These are phyloP conservation scores for Lysandra coridon DNA, from an alignment of 2,888 invertebrate species.

Conservation along the genomic window DNA sequence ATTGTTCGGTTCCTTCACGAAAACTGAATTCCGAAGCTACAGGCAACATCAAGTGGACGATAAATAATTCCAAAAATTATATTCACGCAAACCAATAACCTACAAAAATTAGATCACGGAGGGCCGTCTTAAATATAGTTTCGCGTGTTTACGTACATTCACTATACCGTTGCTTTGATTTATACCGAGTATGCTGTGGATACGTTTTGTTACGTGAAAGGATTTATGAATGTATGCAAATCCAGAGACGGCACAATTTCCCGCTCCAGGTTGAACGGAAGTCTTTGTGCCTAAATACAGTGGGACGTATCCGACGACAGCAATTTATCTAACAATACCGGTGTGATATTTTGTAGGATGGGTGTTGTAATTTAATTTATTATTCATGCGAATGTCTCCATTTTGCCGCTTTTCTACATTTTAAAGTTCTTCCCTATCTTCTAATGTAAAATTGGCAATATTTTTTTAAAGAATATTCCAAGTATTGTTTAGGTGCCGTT, in stretches of 20 bases:
- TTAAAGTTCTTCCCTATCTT: background rate
- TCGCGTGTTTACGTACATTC: constrained; percentile 57
- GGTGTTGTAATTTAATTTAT: background rate
- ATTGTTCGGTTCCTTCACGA: no score
- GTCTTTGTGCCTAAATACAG: constrained; percentile 28
- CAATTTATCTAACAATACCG: constrained; percentile 20
- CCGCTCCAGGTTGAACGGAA: constrained; percentile 34
- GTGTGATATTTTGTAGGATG: background rate
- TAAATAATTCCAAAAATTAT: background rate
- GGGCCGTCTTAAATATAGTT: constrained; percentile 60
- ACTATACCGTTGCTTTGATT: constrained; percentile 51
- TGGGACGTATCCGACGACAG: constrained; percentile 12
- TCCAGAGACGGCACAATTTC: constrained; percentile 41
- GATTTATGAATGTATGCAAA: constrained; percentile 49
- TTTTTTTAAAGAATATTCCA: background rate
- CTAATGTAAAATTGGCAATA: background rate
- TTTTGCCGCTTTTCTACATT: background rate
- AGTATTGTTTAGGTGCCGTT: no score
- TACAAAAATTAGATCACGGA: constrained; percentile 42
- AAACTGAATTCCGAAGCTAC: no score
- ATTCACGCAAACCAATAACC: background rate
- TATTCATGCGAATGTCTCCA: background rate
- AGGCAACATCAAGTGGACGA: no score
- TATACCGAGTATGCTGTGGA: constrained; percentile 47
- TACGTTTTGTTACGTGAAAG: constrained; percentile 42